Conservation (phyloP, 2,113 vertebrate genomes). For the Albula glossodonta region DNA sequence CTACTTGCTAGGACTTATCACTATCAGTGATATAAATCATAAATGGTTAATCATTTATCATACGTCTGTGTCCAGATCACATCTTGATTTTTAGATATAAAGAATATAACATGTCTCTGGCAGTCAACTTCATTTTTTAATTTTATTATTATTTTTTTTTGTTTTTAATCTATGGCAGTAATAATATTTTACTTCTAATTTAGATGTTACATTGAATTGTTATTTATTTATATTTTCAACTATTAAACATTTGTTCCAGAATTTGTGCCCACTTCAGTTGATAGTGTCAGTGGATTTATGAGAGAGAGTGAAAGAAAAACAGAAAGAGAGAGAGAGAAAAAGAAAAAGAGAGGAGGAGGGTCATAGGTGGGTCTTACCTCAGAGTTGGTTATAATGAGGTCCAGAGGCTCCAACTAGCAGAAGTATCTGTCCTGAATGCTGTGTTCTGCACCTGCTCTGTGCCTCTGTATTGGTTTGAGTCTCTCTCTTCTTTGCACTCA, state of each 20-base stretch:
- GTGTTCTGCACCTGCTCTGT: not conserved
- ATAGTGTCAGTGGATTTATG: not conserved
- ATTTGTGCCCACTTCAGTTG: not conserved
- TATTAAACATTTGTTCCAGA: not conserved
- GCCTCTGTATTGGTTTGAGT: not conserved
- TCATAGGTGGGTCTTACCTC: constrained; percentile 15
- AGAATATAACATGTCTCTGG: no score
- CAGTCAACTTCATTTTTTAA: no score
- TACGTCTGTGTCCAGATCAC: no score
- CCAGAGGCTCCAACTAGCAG: constrained; percentile 26
- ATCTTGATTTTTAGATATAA: no score
- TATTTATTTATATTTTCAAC: not conserved
- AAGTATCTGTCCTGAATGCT: constrained; percentile 70
- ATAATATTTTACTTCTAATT: not conserved
- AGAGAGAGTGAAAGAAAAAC: no score
- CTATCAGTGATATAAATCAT: no score
- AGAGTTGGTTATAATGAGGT: not conserved
- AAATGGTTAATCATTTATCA: no score
- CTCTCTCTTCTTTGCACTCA: not conserved
- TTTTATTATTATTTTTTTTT: no score
- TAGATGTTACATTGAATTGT: not conserved
- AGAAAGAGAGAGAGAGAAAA: no score
- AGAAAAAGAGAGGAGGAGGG: not conserved
- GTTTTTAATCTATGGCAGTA: no score
- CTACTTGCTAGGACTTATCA: no score